Conservation (phyloP, 2,113 vertebrate species). For the Okapia johnstoni region DNA sequence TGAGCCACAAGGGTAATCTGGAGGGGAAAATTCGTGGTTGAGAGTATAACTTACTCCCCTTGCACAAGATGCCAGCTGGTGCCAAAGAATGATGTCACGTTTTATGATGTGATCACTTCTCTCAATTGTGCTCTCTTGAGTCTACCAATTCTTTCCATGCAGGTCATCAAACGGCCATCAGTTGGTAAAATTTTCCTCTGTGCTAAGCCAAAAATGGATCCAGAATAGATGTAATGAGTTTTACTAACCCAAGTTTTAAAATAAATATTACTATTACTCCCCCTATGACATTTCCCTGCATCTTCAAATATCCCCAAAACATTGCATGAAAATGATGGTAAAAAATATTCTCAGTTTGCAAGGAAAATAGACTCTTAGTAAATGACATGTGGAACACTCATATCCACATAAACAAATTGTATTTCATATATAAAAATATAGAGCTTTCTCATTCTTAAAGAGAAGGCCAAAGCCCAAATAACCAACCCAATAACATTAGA, state of each 20-base stretch:
- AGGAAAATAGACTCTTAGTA: slow-evolving; percentile 8
- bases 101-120: neutral
- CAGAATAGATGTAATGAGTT: slow-evolving; percentile 29
- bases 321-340: neutral
- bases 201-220: neutral
- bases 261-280: slow-evolving; percentile 8
- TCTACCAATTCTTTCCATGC: slow-evolving; percentile 47
- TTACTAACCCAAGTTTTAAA: neutral
- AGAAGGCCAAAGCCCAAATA: slow-evolving; percentile 41
- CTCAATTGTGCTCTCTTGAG: slow-evolving; percentile 37
- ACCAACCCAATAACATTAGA: slow-evolving; percentile 49
- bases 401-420: slow-evolving; percentile 14
- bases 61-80: neutral
- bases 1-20: slow-evolving; percentile 42
- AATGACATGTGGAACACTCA: slow-evolving; percentile 10
- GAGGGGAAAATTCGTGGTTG: neutral
- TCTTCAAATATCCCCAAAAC: neutral
- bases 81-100: slow-evolving; percentile 53
- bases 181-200: slow-evolving; percentile 52
- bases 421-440: slow-evolving; percentile 44
- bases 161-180: slow-evolving; percentile 57
- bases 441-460: slow-evolving; percentile 47
- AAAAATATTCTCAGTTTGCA: neutral
- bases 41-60: neutral
- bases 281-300: neutral